Conservation (phyloP, 2,888 invertebrate genomes). For the Xanthorhoe designata region DNA sequence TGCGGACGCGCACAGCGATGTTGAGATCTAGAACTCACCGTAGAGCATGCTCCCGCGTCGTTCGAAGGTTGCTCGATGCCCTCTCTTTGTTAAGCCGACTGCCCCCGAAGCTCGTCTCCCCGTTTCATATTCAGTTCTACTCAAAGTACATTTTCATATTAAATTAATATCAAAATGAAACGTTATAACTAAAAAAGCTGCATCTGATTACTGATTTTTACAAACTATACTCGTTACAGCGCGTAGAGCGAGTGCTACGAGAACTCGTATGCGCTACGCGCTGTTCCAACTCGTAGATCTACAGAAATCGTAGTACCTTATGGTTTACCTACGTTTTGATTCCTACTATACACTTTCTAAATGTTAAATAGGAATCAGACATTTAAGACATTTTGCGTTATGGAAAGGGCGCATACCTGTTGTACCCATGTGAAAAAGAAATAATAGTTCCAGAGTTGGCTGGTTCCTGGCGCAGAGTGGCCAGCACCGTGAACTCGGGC, state of each 20-base stretch:
- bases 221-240: constrained; percentile 12
- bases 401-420: constrained; percentile 83
- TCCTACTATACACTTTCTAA: neutral
- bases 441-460: constrained; percentile 93
- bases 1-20: constrained; percentile 83
- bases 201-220: constrained; percentile 1
- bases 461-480: constrained; percentile 91
- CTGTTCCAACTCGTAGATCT: constrained; percentile 27
- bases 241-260: constrained; percentile 34
- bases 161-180: constrained; percentile 23
- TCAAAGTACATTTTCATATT: constrained; percentile 49
- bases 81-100: constrained; percentile 38
- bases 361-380: neutral
- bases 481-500: constrained; percentile 93
- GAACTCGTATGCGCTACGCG: constrained; percentile 36
- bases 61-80: constrained; percentile 46
- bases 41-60: constrained; percentile 57
- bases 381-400: neutral
- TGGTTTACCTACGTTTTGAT: neutral
- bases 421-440: constrained; percentile 92
- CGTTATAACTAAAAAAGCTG: constrained; percentile 13
- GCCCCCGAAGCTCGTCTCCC: constrained; percentile 42
- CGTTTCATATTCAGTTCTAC: constrained; percentile 67
- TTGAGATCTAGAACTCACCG: constrained; percentile 86
- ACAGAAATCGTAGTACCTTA: neutral